phyloP scores from a whole-genome alignment of 2,888 invertebrate genomes.

The Lasiommata megera region DNA sequence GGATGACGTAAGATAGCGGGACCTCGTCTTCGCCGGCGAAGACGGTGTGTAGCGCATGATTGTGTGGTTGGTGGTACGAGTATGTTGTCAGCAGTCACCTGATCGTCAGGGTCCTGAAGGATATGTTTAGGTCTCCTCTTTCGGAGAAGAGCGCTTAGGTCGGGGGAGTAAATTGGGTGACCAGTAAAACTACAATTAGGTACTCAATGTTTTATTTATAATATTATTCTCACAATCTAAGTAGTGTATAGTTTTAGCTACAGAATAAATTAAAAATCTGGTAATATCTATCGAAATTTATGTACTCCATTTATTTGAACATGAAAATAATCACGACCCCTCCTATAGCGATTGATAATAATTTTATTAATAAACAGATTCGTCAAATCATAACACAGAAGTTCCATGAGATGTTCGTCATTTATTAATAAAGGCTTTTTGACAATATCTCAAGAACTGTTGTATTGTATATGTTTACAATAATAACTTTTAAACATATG shows the following conservation, averaged over 20 bases:
- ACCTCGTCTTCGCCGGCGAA: too few species aligned
- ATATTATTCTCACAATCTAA: constrained; percentile 76
- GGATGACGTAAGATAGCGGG: too few species aligned
- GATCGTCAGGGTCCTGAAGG: too few species aligned
- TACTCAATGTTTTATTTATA: constrained; percentile 68
- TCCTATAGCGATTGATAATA: neutral
- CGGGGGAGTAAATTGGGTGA: neutral
- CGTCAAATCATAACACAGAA: neutral
- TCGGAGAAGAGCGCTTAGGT: too few species aligned
- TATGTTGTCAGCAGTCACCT: too few species aligned
- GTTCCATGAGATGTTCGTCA: neutral
- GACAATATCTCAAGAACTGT: neutral
- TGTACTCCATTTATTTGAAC: constrained; percentile 39
- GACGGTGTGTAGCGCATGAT: too few species aligned
- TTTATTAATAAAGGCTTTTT: neutral
- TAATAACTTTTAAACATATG: neutral
- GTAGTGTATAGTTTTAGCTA: constrained; percentile 69
- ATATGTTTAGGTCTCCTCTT: too few species aligned
- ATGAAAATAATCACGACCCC: constrained; percentile 8
- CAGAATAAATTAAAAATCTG: constrained; percentile 69
- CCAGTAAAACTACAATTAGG: constrained; percentile 34
- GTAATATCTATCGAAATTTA: constrained; percentile 57
- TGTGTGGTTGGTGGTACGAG: too few species aligned
- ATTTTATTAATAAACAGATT: constrained; percentile 18
- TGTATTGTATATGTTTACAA: neutral